These are phyloP conservation scores for Enteromius anoplus DNA, from an alignment of 2,797 vertebrate species.

Conservation along the genomic window DNA sequence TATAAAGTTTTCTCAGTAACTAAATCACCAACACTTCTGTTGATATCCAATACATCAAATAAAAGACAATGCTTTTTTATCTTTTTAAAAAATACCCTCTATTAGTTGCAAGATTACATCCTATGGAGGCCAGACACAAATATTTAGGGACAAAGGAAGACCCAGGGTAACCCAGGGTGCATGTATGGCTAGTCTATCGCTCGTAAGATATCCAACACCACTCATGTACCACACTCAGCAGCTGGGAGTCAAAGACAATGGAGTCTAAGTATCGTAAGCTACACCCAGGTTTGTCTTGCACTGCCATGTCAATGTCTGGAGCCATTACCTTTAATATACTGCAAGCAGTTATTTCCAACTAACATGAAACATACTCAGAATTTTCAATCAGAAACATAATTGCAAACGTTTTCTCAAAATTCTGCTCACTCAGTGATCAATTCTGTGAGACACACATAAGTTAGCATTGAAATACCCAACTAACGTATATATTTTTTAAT, in stretches of 20 bases:
- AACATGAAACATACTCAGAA: background rate
- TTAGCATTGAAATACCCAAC: background rate
- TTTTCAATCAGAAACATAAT: background rate
- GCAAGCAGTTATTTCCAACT: background rate
- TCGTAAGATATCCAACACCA: conserved; percentile 48
- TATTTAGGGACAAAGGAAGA: conserved; percentile 42
- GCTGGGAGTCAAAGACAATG: conserved; percentile 47
- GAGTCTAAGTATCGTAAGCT: conserved; percentile 14
- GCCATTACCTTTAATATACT: conserved; percentile 7
- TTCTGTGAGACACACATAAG: background rate
- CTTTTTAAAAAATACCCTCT: background rate
- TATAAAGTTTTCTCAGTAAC: background rate
- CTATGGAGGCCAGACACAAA: conserved; percentile 44
- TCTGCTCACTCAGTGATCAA: background rate
- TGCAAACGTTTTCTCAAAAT: background rate
- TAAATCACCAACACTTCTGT: background rate
- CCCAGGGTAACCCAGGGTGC: conserved; percentile 30
- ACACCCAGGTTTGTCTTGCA: conserved; percentile 32
- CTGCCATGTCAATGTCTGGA: background rate
- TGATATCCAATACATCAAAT: background rate
- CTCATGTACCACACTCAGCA: conserved; percentile 46
- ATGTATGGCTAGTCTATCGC: conserved; percentile 54
- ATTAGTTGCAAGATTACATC: conserved; percentile 33
- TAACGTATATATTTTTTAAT: background rate
- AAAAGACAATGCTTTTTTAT: background rate